Evolutionary conservation across 1,140 invertebrate species (phyloP).

Genomic region (Reticulitermes speratus): DNA sequence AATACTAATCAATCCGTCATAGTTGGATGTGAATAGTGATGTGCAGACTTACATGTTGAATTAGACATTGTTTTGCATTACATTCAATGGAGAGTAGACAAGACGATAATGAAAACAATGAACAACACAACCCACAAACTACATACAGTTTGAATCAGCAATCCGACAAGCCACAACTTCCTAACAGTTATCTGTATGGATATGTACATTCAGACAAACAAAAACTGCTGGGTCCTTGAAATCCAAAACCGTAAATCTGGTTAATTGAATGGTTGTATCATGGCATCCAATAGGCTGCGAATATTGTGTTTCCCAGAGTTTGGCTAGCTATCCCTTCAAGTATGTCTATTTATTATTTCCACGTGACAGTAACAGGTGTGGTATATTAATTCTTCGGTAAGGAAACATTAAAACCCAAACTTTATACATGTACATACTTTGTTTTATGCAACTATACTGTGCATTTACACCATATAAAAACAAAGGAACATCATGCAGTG

Average conservation of each 20-base stretch:
- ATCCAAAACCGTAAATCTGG: background rate
- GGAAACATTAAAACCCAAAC: background rate
- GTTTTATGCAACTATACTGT: background rate
- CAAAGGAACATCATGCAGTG: background rate
- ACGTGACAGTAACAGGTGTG: background rate
- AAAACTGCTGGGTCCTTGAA: background rate
- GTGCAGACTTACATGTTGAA: too few species aligned
- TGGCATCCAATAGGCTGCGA: background rate
- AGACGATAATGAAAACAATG: background rate
- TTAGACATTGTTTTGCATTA: too few species aligned
- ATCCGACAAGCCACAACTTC: background rate
- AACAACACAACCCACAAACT: background rate
- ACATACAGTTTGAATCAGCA: background rate
- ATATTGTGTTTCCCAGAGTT: background rate
- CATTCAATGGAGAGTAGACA: background rate
- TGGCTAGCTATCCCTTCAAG: background rate
- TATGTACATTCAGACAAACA: background rate
- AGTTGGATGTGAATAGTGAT: too few species aligned
- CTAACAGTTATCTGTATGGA: background rate
- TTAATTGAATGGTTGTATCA: background rate
- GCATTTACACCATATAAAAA: slow-evolving; percentile 13
- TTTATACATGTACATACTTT: background rate
- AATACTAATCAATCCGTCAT: too few species aligned
- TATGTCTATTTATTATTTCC: background rate
- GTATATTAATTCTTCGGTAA: background rate